Evolutionary conservation across 2,888 invertebrate species (phyloP), one percentile per base, ranked within the genome.

Genomic region (Pemphredon lugubris): DNA sequence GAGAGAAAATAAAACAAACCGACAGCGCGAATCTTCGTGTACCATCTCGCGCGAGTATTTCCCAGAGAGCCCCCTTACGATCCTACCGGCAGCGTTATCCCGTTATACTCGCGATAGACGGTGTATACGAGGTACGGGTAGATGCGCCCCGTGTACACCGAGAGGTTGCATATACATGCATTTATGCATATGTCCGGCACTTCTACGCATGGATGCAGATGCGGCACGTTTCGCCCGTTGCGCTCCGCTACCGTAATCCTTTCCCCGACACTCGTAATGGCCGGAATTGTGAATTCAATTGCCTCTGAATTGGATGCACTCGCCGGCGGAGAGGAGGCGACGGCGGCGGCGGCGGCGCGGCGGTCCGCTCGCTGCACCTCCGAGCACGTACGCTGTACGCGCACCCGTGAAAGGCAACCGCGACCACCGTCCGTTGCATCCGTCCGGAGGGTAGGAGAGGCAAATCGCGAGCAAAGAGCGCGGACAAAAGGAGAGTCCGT

Each of bases 221-320:
- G 86, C 86, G 85, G 84, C 86, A 86, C 87, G 87, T 83, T 85
- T 5, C 79, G 81, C 77, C 57, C 64, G 51, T n/a, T n/a, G 44
- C 39, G 42, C 20, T 11, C 34, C 13, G 55, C 67, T 47, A 70
- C 55, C 76, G 76, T 87, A 88, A 89, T 89, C 89, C 88, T 88
- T 88, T 85, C 86, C n/a, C 86, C 85, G 86, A 84, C 77, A 83
- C 84, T 81, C 83, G 77, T 86, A 88, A 88, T 86, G 86, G 87
- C 84, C 83, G 85, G 83, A 86, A 87, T 86, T 83, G 84, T 85
- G 85, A 86, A 88, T 89, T 88, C 87, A 88, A 89, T 89, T 87
- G 88, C 81, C 82, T 81, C 80, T 86, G 87, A 87, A 87, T 88
- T 84, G 86, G 80, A 78, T 72, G 79, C 75, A 73, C 77, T 59